Evolutionary conservation across 35 echinoderm and acorn worm species (phyloP).

Genomic region (Holothuria glaberrima): DNA sequence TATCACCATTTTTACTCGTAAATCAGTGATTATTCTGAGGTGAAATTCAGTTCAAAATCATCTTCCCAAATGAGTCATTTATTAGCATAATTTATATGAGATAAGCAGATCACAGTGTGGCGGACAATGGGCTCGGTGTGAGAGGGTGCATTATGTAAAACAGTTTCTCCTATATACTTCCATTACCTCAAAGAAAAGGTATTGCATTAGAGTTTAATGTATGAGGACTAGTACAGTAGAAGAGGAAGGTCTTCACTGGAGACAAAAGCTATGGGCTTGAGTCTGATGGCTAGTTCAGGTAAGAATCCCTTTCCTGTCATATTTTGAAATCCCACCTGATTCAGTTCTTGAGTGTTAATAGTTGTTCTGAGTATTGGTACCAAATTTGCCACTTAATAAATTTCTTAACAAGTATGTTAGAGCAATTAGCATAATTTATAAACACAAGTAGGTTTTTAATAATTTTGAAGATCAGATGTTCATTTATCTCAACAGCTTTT

Average conservation of each 20-base stretch:
- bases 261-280: conserved; percentile 61
- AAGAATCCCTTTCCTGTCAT: conserved; percentile 40
- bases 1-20: background rate
- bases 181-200: conserved; percentile 38
- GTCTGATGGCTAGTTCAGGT: conserved; percentile 50
- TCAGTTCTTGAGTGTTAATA: background rate
- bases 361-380: no score
- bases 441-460: conserved; percentile 70
- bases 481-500: conserved; percentile 47
- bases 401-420: conserved; percentile 51
- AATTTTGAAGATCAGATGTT: conserved; percentile 68
- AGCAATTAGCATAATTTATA: conserved; percentile 71
- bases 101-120: conserved; percentile 58
- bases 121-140: conserved; percentile 50
- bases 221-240: conserved; percentile 28
- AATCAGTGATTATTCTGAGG: conserved; percentile 34
- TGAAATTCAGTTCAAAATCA: conserved; percentile 10
- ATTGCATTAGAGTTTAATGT: conserved; percentile 62
- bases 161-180: conserved; percentile 54
- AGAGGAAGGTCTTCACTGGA: conserved; percentile 36
- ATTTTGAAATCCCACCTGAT: conserved; percentile 19
- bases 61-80: conserved; percentile 57
- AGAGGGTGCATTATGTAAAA: conserved; percentile 63
- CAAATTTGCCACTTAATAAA: conserved; percentile 30
- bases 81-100: conserved; percentile 70